phyloP scores from a whole-genome alignment of 2,113 vertebrate genomes.

The Hippopotamus amphibius region DNA sequence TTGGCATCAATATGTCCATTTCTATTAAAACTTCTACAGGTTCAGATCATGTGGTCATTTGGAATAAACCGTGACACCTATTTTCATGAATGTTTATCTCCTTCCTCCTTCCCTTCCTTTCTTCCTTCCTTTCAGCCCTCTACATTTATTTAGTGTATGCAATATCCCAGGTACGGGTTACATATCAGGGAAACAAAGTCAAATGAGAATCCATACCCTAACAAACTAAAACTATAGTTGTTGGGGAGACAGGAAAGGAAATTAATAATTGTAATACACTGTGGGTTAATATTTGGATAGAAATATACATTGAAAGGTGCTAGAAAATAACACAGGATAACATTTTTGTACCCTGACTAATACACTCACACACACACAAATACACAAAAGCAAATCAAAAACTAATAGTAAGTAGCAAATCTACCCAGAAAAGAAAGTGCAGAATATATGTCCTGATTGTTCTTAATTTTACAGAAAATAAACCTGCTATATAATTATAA shows the following conservation, averaged over 20 bases:
- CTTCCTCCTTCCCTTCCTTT: neutral
- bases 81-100: neutral
- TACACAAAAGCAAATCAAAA: neutral
- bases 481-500: neutral
- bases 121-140: neutral
- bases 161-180: neutral
- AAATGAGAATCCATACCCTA: neutral
- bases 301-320: neutral
- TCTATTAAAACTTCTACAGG: neutral
- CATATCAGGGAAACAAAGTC: neutral
- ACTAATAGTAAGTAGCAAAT: neutral
- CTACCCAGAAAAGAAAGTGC: neutral
- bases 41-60: neutral
- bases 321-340: neutral
- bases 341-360: neutral
- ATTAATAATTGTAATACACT: neutral
- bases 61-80: neutral
- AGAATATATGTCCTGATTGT: neutral
- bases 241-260: neutral
- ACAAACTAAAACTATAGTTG: neutral
- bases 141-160: neutral
- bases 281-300: neutral
- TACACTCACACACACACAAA: neutral
- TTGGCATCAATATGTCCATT: neutral
- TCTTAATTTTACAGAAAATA: neutral